A percentile compares a stretch with the other conserved stretches of the same genome.
Evolutionary conservation across 2,888 invertebrate species (phyloP).

Genomic region (Hypsopygia costalis): DNA sequence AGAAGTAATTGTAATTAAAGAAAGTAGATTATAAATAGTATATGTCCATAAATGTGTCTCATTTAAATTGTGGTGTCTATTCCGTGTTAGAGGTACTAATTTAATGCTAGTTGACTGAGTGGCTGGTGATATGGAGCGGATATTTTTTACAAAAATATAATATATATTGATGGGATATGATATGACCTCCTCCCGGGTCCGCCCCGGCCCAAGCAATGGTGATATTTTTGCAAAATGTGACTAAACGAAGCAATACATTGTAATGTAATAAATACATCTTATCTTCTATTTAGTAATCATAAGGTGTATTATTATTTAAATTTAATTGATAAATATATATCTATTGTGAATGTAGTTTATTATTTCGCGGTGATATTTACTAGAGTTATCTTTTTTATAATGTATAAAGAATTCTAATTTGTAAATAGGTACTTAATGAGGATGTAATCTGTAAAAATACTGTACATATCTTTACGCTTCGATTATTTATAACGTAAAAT

Average conservation of each 20-base stretch:
- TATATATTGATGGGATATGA: constrained; percentile 33
- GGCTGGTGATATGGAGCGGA: constrained; percentile 60
- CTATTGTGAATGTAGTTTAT: constrained; percentile 78
- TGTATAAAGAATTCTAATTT: constrained; percentile 80
- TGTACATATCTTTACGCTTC: constrained; percentile 81
- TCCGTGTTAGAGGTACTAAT: constrained; percentile 73
- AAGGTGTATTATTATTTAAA: constrained; percentile 72
- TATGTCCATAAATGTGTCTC: constrained; percentile 78
- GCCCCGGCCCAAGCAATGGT: constrained; percentile 59
- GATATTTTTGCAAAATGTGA: constrained; percentile 86
- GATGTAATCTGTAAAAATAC: constrained; percentile 77
- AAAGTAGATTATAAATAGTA: constrained; percentile 63
- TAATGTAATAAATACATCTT: constrained; percentile 84
- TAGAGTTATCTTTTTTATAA: constrained; percentile 76
- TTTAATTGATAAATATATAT: constrained; percentile 57
- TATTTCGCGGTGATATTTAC: constrained; percentile 78
- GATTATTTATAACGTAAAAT: constrained; percentile 72
- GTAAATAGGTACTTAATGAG: constrained; percentile 79
- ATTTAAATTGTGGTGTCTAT: constrained; percentile 79
- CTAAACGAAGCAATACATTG: constrained; percentile 88
- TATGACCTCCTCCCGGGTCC: constrained; percentile 30
- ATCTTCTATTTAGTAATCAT: constrained; percentile 73
- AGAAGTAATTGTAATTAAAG: constrained; percentile 58
- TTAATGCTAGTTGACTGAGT: constrained; percentile 73
- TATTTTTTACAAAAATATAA: constrained; percentile 72